These are phyloP conservation scores for Scaeva pyrastri DNA, from an alignment of 2,888 invertebrate genomes.

Conservation along the genomic window DNA sequence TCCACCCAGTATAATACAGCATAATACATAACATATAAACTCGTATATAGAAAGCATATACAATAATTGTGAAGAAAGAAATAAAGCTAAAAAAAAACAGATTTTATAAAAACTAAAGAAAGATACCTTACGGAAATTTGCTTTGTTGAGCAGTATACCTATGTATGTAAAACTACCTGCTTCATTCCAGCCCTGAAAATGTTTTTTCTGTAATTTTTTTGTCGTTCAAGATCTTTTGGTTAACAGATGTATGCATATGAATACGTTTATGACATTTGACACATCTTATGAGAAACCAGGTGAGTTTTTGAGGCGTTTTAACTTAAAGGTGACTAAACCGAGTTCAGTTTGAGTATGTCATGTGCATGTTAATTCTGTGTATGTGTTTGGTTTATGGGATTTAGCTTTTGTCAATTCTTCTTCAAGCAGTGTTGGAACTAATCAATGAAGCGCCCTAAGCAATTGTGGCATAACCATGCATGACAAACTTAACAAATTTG, in stretches of 20 bases:
- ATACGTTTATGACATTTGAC: constrained; percentile 18
- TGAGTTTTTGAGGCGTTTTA: constrained; percentile 3
- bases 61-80: constrained; percentile 26
- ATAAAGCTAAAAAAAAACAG: not conserved
- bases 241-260: constrained; percentile 18
- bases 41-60: not conserved
- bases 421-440: not conserved
- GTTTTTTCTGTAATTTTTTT: not conserved
- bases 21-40: too few relatives aligned
- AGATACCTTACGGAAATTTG: constrained; percentile 1
- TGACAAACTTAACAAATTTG: too few relatives aligned
- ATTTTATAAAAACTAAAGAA: not conserved
- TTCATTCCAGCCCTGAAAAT: not conserved
- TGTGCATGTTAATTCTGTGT: too few relatives aligned
- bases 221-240: constrained; percentile 16
- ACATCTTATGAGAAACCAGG: constrained; percentile 16
- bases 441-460: not conserved
- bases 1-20: not conserved
- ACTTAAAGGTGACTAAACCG: constrained; percentile 13
- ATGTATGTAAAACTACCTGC: too few relatives aligned
- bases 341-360: not conserved
- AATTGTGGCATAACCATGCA: not conserved
- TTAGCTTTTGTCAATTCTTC: not conserved
- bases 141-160: not conserved
- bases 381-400: not conserved